Conservation (phyloP, 2,888 invertebrate genomes). For the Trachelus tabidus region DNA sequence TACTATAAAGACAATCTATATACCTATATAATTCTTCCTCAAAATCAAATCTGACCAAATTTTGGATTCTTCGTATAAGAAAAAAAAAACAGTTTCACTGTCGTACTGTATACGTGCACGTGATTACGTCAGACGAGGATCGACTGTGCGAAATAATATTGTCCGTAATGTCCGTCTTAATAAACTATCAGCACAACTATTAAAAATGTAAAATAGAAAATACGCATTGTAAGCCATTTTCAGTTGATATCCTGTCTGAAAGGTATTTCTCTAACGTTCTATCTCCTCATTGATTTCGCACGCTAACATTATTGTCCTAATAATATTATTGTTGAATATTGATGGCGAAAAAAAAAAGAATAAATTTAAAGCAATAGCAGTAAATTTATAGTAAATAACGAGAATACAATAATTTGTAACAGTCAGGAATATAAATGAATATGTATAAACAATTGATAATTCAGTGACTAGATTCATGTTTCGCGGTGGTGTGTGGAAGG, state of each 20-base stretch:
- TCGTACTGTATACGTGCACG: background rate
- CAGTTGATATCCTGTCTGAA: background rate
- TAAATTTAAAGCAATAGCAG: background rate
- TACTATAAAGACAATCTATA: background rate
- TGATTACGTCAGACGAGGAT: background rate
- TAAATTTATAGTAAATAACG: background rate
- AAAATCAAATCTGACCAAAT: background rate
- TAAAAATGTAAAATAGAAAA: no score
- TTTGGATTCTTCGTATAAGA: background rate
- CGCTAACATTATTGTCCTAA: background rate
- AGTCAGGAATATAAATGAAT: background rate
- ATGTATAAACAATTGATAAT: background rate
- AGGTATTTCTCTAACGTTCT: background rate
- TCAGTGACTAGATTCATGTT: constrained; percentile 1
- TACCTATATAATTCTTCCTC: background rate
- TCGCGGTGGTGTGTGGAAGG: background rate
- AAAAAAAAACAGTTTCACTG: background rate
- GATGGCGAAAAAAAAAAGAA: background rate
- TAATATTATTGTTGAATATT: background rate
- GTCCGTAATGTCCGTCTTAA: no score
- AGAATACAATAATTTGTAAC: background rate
- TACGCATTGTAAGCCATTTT: background rate
- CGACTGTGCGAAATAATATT: background rate
- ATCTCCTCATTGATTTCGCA: background rate
- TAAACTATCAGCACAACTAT: no score